These are phyloP conservation scores for Hydrocynus forskahlii DNA, from an alignment of 2,797 vertebrate genomes.

Conservation along the genomic window DNA sequence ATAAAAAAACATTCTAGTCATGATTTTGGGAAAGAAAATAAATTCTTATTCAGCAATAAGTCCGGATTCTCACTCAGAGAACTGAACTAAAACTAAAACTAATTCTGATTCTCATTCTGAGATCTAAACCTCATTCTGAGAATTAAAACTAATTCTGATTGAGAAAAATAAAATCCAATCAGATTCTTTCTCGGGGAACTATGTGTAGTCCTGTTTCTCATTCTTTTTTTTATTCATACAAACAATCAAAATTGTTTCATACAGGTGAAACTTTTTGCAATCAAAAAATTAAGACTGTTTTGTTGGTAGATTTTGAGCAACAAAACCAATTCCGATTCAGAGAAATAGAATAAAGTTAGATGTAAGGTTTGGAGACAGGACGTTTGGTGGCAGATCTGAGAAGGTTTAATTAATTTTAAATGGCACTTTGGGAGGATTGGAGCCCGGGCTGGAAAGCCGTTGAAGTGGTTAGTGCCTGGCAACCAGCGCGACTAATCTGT, in stretches of 20 bases:
- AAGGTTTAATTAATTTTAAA: conserved; percentile 98
- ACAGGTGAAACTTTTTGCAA: too few relatives aligned
- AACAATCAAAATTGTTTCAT: too few relatives aligned
- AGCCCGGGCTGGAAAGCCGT: conserved; percentile 93
- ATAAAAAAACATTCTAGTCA: not conserved
- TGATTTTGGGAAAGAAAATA: not conserved
- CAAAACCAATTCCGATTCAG: conserved; percentile 53
- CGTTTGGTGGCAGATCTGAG: conserved; percentile 85
- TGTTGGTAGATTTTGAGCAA: too few relatives aligned
- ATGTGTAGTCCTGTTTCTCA: too few relatives aligned
- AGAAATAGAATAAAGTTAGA: conserved; percentile 45
- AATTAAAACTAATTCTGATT: not conserved
- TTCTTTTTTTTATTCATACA: too few relatives aligned
- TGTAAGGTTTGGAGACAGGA: conserved; percentile 60
- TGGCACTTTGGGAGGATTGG: conserved; percentile 93
- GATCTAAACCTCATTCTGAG: too few relatives aligned
- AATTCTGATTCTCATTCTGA: too few relatives aligned
- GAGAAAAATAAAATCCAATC: too few relatives aligned
- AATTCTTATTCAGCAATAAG: not conserved
- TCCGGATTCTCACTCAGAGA: not conserved
- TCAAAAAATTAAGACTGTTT: too few relatives aligned
- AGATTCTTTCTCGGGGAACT: too few relatives aligned
- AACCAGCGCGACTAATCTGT: conserved; percentile 87
- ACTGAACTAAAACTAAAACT: not conserved
- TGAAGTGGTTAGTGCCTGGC: conserved; percentile 89